Conservation (phyloP, 2,113 vertebrate genomes). For the Cathartes aura region DNA sequence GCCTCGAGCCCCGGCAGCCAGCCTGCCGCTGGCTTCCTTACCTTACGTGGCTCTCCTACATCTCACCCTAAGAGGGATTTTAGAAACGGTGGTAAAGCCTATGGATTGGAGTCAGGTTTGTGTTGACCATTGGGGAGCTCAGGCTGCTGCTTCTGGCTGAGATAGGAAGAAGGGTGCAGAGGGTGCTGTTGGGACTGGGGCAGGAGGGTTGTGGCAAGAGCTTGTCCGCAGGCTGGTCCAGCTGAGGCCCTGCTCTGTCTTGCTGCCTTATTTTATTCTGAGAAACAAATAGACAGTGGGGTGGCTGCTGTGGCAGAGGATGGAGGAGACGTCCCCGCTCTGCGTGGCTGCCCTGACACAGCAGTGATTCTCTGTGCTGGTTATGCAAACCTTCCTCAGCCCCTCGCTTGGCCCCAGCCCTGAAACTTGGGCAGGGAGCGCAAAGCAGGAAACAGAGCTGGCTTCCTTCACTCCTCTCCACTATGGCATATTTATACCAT, state of each 20-base stretch:
- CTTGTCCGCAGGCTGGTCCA: not conserved
- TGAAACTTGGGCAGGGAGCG: not conserved
- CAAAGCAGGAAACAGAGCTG: slow-evolving; percentile 6
- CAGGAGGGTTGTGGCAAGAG: not conserved
- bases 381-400: not conserved
- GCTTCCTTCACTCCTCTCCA: not conserved
- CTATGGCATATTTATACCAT: not conserved
- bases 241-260: not conserved
- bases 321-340: rapidly evolving
- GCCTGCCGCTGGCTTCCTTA: not conserved
- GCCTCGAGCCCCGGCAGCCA: not conserved
- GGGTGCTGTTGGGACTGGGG: not conserved
- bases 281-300: not conserved
- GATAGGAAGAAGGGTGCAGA: not conserved
- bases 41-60: not conserved
- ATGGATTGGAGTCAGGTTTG: not conserved
- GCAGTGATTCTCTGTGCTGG: not conserved
- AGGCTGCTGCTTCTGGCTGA: not conserved
- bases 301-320: not conserved
- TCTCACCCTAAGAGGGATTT: not conserved
- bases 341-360: not conserved
- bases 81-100: not conserved
- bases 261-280: not conserved
- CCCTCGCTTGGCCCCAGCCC: not conserved
- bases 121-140: not conserved